Evolutionary conservation across 1,140 invertebrate species (phyloP).

Genomic region (Schlechtendalia chinensis): DNA sequence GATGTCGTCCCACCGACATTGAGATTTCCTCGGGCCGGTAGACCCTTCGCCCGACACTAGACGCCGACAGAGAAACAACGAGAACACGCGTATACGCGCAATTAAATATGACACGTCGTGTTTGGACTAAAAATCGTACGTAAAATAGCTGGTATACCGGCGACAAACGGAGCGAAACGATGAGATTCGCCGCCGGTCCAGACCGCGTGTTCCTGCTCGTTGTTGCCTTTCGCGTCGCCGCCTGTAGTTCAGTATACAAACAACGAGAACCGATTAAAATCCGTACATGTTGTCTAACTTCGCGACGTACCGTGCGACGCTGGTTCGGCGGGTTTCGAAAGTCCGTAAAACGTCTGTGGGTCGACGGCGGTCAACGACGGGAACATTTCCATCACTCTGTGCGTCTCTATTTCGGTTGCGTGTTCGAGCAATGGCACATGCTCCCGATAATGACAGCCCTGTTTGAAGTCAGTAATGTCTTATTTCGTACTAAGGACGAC

Average conservation of each 20-base stretch:
- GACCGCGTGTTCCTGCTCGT: neutral
- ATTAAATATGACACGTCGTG: too few relatives aligned
- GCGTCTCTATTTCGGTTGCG: slow-evolving; percentile 22
- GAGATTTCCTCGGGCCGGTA: neutral
- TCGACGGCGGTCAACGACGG: slow-evolving; percentile 21
- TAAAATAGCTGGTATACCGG: neutral
- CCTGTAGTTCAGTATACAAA: neutral
- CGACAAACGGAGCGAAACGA: slow-evolving; percentile 21
- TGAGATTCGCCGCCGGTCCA: slow-evolving; percentile 17
- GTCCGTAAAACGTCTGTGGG: slow-evolving; percentile 26
- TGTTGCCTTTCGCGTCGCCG: slow-evolving; percentile 2
- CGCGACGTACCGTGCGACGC: neutral
- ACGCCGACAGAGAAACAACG: neutral
- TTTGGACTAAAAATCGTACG: too few relatives aligned
- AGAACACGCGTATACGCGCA: too few relatives aligned
- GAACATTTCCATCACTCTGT: slow-evolving; percentile 33
- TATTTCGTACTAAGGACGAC: too few relatives aligned
- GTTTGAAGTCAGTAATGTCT: neutral
- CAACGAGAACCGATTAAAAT: neutral
- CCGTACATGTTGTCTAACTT: too few relatives aligned
- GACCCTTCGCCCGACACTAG: slow-evolving; percentile 15
- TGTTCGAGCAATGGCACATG: slow-evolving; percentile 61
- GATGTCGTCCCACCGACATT: slow-evolving; percentile 37
- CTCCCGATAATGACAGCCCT: slow-evolving; percentile 65
- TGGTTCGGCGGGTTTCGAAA: slow-evolving; percentile 17